phyloP scores from a whole-genome alignment of 2,113 vertebrate genomes.

The Bombycilla garrulus region DNA sequence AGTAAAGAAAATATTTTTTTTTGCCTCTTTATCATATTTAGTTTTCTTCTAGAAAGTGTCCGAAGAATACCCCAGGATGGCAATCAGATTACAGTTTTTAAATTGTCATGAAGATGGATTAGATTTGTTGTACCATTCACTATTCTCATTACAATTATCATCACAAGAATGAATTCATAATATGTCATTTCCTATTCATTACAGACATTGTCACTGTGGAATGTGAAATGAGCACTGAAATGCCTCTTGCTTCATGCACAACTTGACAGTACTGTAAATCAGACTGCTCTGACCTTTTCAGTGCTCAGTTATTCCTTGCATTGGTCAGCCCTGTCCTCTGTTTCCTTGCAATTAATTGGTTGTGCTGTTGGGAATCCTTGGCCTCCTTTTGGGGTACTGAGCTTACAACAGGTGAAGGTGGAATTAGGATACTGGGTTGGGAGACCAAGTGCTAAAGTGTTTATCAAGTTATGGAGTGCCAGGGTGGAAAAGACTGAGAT shows the following conservation, averaged over 20 bases:
- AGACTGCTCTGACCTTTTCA: conserved; percentile 11
- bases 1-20: neutral
- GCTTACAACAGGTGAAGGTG: neutral
- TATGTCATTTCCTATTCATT: conserved; percentile 65
- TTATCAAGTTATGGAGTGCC: neutral
- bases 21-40: neutral
- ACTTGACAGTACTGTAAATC: neutral
- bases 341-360: neutral
- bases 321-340: neutral
- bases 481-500: neutral
- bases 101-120: conserved; percentile 57
- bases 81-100: conserved; percentile 33
- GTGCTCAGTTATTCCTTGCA: neutral
- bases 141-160: conserved; percentile 64
- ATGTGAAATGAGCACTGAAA: conserved; percentile 19
- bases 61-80: conserved; percentile 7
- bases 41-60: neutral
- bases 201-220: conserved; percentile 25
- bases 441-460: neutral
- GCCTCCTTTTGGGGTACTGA: neutral
- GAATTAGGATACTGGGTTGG: neutral
- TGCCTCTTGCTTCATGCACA: neutral
- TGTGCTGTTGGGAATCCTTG: neutral
- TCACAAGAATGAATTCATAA: conserved; percentile 63
- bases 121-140: conserved; percentile 60